Evolutionary conservation across 53 echinoderm and acorn worm genomes (phyloP), one percentile per base, ranked within the genome.

Genomic region (Echinometra lucunter): DNA sequence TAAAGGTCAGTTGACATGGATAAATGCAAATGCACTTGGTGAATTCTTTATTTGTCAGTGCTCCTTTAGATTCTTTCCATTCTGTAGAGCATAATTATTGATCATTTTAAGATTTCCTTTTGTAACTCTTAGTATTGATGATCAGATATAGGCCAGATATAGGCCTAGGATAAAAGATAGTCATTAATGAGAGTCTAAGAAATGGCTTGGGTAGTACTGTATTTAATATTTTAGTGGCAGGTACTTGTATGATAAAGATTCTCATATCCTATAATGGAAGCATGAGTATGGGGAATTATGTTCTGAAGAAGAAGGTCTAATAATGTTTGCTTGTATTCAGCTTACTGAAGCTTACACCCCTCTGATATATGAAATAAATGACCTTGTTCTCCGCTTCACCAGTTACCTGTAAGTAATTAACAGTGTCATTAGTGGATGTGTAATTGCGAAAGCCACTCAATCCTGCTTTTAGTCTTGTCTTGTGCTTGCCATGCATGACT

Each of bases 381-480:
- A 13, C 89, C 89, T 89, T 89, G 89, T 89, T 57, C 9, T 57
- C 40, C 37, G 89, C 89, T 8, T 89, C 60, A 25, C 19, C 19
- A 89, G 89, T 37, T 40, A 89, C 37, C 58, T 60, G 60, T 57
- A 21, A 89, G 89, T 89, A 89, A 89, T 89, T 89, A 89, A 60
- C 89, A 58, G 89, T 57, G 89, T 57, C 89, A 60, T 89, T 89
- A 89, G 60, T 89, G 58, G 89, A 60, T 23, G 23, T 89, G 60
- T 89, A 38, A 89, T 57, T 89, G 60, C 57, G 34, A 37, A 32
- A 40, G 17, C 37, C 15, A 60, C 60, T 60, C 19, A 38, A 89
- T 58, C 37, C 38, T 57, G 60, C 37, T 89, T 89, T 89, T 38
- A 60, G 60, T 58, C 58, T 58, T 23, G 60, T 58, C 58, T 58